Base-by-base conservation (phyloP, 2,888 invertebrate species). In the Aphodius sticticus region DNA sequence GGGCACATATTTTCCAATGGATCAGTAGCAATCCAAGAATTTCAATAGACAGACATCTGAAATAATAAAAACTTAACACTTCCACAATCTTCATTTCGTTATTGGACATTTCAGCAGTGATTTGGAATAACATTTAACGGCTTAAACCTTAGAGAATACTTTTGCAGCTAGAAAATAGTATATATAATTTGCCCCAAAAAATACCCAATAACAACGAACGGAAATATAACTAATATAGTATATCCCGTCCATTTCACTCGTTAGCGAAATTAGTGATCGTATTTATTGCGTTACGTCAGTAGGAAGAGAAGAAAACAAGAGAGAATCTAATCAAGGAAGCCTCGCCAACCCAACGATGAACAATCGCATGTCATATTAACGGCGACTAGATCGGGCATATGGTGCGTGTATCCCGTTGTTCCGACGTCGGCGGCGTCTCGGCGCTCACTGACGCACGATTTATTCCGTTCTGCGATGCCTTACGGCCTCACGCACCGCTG, bases 321-420 rank as follows among this genome's bases (percentile, higher is more conserved):
- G 26, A 53, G 82, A 86, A 86, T 86, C 84, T 84, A 87, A 87
- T 87, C 85, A 85, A 84, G 84, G 83, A n/a, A n/a, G n/a, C n/a
- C n/a, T n/a, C n/a, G 53, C 53, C 12, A 12, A 78, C 84, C 53
- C 82, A 79, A 84, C 84, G 85, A 87, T 87, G 86, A 87, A 88
- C 86, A 87, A 86, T 87, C 86, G 85, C 85, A 85, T 86, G 86
- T 87, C 86, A 86, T 86, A 87, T 87, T 87, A 86, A 84, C 83
- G 82, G 84, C 81, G 83, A 85, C 85, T 86, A 84, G 86, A 87
- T 88, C 86, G 85, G 85, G 84, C 86, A 87, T 87, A 87, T 88
- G 87, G 87, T 86, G 87, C 88, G 88, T 88, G 85, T 82, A 86
- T 87, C 87, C 84, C 84, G 82, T 79, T 81, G 80, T 80, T 78